Percentiles rank a stretch among this genome's conserved stretches.
Evolutionary conservation across 2,113 vertebrate genomes (phyloP).

Genomic region (Meles meles): DNA sequence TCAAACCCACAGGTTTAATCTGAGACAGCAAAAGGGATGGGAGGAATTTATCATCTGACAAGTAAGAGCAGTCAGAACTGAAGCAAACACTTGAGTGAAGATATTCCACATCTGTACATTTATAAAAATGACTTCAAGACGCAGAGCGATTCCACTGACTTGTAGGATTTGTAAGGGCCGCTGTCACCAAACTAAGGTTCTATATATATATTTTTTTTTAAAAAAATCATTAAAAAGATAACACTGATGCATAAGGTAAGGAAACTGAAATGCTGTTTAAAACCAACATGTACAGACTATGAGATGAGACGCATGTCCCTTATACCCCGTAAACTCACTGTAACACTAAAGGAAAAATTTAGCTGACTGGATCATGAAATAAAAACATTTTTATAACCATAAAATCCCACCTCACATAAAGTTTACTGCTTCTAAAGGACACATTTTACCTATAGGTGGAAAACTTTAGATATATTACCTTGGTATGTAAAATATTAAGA

Average conservation of each 20-base stretch:
- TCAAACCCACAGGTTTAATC: background rate
- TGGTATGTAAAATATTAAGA: background rate
- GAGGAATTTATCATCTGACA: background rate
- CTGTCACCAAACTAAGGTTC: background rate
- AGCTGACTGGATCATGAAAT: background rate
- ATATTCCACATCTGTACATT: background rate
- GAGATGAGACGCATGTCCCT: background rate
- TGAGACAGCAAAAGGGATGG: background rate
- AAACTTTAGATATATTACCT: background rate
- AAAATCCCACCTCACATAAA: background rate
- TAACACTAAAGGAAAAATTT: background rate
- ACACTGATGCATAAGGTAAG: background rate
- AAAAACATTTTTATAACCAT: background rate
- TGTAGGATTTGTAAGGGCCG: background rate
- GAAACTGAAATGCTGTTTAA: background rate
- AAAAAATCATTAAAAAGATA: background rate
- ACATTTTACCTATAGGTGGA: background rate
- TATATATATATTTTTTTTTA: accelerated
- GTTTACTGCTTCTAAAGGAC: background rate
- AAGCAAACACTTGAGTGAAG: background rate
- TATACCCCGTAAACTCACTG: background rate
- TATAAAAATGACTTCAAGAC: background rate
- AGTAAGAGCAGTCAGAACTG: background rate
- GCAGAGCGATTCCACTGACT: background rate
- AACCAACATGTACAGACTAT: background rate